Conservation (phyloP, 2,113 vertebrate genomes). For the Pardalotus punctatus region DNA sequence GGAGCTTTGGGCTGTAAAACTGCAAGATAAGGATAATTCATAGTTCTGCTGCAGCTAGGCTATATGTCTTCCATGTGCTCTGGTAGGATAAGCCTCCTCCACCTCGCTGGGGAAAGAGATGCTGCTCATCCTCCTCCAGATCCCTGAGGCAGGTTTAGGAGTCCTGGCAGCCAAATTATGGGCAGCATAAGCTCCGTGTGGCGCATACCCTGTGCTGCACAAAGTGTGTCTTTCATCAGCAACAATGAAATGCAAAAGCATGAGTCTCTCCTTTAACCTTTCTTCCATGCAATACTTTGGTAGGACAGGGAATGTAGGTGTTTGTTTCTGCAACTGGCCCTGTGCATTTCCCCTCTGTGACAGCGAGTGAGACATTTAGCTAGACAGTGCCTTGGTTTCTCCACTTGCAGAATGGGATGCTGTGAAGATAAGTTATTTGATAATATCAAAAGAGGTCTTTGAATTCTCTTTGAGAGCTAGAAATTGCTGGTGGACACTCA, state of each 20-base stretch:
- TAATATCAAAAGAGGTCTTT: background rate
- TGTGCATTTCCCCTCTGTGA: background rate
- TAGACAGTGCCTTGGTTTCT: background rate
- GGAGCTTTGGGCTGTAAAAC: background rate
- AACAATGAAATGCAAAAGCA: background rate
- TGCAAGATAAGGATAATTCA: background rate
- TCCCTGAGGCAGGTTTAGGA: background rate
- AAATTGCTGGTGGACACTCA: background rate
- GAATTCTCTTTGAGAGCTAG: background rate
- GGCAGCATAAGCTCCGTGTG: background rate
- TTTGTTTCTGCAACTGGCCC: background rate
- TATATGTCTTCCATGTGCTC: background rate
- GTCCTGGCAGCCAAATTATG: background rate
- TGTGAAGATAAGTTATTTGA: background rate
- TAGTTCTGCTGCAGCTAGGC: background rate
- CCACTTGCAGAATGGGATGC: background rate
- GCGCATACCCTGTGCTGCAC: background rate
- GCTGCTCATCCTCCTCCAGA: background rate
- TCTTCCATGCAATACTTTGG: background rate
- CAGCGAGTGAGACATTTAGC: rapidly evolving
- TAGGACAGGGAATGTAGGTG: background rate
- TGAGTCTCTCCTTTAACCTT: background rate
- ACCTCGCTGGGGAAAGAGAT: rapidly evolving
- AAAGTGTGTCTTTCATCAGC: background rate
- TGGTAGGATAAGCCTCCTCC: background rate